Evolutionary conservation across 2,113 vertebrate species (phyloP).

Genomic region (Tychaedon coryphoeus): DNA sequence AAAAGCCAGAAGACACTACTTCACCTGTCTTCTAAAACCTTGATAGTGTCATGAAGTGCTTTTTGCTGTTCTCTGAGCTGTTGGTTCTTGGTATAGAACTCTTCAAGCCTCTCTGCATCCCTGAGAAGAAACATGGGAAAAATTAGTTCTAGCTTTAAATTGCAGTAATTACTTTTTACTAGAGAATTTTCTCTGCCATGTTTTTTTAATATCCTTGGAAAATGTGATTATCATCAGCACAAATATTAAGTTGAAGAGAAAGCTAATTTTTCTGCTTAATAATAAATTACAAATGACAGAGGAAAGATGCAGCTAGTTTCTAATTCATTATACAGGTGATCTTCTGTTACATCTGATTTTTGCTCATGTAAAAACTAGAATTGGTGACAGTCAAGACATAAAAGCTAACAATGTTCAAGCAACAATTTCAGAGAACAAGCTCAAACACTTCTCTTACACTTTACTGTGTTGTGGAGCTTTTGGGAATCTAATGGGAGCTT

Average conservation of each 20-base stretch:
- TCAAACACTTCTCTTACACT: not conserved
- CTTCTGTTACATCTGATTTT: not conserved
- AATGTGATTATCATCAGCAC: not conserved
- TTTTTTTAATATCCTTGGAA: not conserved
- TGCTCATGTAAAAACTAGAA: not conserved
- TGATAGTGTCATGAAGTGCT: slow-evolving; percentile 85
- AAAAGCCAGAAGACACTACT: not conserved
- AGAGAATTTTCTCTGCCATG: not conserved
- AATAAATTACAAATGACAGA: not conserved
- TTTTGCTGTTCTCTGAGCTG: slow-evolving; percentile 91
- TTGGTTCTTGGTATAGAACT: slow-evolving; percentile 91
- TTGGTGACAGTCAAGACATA: not conserved
- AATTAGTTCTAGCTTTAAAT: not conserved
- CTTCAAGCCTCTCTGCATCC: slow-evolving; percentile 92
- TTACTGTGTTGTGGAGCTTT: not conserved
- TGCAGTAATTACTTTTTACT: not conserved
- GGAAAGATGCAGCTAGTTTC: not conserved
- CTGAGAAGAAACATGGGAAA: slow-evolving; percentile 63
- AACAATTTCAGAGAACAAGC: not conserved
- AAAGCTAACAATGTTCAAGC: not conserved
- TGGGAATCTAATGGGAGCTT: not conserved
- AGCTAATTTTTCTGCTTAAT: not conserved
- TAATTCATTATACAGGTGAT: not conserved
- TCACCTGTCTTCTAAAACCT: slow-evolving; percentile 89
- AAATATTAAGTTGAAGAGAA: not conserved